phyloP scores from a whole-genome alignment of 2,113 vertebrate species.

The Cathartes aura region DNA sequence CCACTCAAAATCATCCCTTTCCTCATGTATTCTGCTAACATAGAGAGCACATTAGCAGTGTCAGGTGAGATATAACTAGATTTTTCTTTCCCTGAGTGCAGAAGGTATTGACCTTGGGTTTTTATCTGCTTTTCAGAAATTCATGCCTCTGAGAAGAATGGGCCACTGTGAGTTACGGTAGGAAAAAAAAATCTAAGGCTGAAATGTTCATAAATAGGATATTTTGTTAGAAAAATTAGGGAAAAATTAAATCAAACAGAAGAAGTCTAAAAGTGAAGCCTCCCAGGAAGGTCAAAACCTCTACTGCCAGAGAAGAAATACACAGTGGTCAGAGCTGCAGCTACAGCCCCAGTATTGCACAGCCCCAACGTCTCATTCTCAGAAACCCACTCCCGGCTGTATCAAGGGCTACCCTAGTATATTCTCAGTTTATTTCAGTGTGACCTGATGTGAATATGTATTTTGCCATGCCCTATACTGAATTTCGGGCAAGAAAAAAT shows the following conservation, averaged over 20 bases:
- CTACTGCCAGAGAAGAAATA: not conserved
- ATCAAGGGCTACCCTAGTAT: not conserved
- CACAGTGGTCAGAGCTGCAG: not conserved
- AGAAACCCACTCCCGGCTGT: not conserved
- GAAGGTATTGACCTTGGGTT: not conserved
- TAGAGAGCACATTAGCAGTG: not conserved
- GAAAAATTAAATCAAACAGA: not conserved
- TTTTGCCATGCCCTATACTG: not conserved
- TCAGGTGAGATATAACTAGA: not conserved
- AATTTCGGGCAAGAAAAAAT: not conserved
- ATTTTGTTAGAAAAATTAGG: not conserved
- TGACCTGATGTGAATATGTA: not conserved
- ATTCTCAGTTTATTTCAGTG: not conserved
- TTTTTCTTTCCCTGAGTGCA: not conserved
- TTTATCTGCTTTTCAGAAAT: not conserved
- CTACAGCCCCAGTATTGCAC: not conserved
- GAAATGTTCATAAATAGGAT: not conserved
- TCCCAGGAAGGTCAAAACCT: not conserved
- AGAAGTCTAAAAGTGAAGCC: not conserved
- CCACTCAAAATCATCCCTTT: not conserved
- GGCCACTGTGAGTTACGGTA: not conserved
- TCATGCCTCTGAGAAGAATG: not conserved
- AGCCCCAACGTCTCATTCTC: not conserved
- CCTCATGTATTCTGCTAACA: not conserved
- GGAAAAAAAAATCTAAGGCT: not conserved